Base-by-base conservation (phyloP, 2,797 vertebrate genomes). In the Gobionotothen gibberifrons region DNA sequence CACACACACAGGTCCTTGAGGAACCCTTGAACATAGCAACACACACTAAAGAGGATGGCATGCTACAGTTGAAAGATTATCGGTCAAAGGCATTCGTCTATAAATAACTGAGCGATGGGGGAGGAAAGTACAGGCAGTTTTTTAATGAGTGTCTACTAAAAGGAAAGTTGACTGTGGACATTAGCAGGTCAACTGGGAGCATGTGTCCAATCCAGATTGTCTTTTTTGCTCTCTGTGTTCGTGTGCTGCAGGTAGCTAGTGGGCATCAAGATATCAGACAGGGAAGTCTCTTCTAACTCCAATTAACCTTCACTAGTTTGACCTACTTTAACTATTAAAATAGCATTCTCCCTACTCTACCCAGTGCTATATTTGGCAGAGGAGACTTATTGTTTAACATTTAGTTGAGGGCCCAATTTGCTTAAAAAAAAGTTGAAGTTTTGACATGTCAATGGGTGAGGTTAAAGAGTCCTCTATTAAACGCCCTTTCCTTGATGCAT, bases 261-360 rank as follows among this genome's bases (percentile, higher is more conserved):
- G 65, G 74, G 67, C 66, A 77, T 80, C 57, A 64, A 81, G 68
- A 85, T 42, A 55, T 83, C 56, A 59, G 59, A 83, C 71, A 76
- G 66, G 74, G 39, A 83, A 81, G 76, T 79, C 54, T 82, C 72
- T 69, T 67, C 74, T 48, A 68, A 83, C 88, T 85, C 78, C 86
- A 88, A 90, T 92, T 92, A 91, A 92, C 89, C 89, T 91, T 92
- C 79, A 87, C 75, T 55, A 78, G 78, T 77, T 87, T 60, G 85
- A 86, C 90, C 91, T 77, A 91, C 77, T 86, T 92, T 76, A 57
- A 44, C 60, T 68, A 82, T 89, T 83, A 84, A 93, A 93, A 90
- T 87, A 89, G 81, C 66, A 9, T 26, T 66, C 46, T 85, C 85
- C 80, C 79, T 47, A 39, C 67, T 88, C 71, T 82, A 69, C 62